Evolutionary conservation across 37 sponge, comb jelly and placozoan species (phyloP).

Genomic region (Halichondria panicea): DNA sequence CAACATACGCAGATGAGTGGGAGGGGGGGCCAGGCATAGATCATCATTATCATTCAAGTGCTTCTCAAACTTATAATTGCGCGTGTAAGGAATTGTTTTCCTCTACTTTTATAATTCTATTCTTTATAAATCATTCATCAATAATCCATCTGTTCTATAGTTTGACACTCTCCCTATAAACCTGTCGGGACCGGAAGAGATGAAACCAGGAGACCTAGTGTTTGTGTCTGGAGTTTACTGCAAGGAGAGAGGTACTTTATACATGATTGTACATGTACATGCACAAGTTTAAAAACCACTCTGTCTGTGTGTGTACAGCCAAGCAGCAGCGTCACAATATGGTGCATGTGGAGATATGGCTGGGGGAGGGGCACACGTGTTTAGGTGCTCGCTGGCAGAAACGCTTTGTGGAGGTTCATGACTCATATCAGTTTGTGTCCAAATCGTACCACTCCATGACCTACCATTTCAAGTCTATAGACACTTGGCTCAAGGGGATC

Average conservation of each 20-base stretch:
- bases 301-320: constrained; percentile 17
- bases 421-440: constrained; percentile 75
- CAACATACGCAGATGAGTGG: too few relatives aligned
- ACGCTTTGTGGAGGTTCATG: constrained; percentile 71
- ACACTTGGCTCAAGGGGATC: constrained; percentile 80
- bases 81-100: too few relatives aligned
- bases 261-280: not conserved
- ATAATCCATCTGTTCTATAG: constrained; percentile 9
- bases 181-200: constrained; percentile 53
- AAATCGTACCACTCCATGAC: constrained; percentile 77
- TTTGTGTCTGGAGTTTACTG: constrained; percentile 73
- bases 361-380: constrained; percentile 81
- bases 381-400: constrained; percentile 84
- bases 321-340: constrained; percentile 72
- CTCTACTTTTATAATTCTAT: not conserved
- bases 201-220: constrained; percentile 86
- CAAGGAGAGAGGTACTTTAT: constrained; percentile 42
- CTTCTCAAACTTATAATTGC: not conserved
- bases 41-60: not conserved
- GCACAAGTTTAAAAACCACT: not conserved
- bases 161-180: constrained; percentile 78
- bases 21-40: too few relatives aligned
- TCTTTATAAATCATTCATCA: not conserved
- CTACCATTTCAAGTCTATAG: constrained; percentile 85
- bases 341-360: constrained; percentile 90